Evolutionary conservation across 2,888 invertebrate species (phyloP).

Genomic region (Xestia c-nigrum): DNA sequence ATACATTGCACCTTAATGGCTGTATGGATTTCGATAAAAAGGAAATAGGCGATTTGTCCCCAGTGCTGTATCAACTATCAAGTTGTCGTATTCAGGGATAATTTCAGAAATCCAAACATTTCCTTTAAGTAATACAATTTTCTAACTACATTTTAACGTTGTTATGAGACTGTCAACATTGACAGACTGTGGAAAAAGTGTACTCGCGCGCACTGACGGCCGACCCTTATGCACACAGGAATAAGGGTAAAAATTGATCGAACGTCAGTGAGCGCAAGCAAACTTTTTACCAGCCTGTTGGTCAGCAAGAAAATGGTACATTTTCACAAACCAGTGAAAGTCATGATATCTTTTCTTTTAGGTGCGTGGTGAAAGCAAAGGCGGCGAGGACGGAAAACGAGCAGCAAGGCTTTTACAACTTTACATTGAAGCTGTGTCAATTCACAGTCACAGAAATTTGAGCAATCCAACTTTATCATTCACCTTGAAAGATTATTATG

Average conservation of each 20-base stretch:
- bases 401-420: slow-evolving; percentile 92
- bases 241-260: not conserved
- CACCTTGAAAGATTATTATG: slow-evolving; percentile 94
- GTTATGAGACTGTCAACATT: not conserved
- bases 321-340: not conserved
- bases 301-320: no score
- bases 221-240: not conserved
- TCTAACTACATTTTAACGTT: not conserved
- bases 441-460: slow-evolving; percentile 93
- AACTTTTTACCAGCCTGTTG: no score
- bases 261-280: not conserved
- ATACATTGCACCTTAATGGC: not conserved
- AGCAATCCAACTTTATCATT: slow-evolving; percentile 91
- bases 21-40: not conserved
- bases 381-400: slow-evolving; percentile 90
- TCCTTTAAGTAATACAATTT: not conserved
- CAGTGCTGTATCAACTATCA: not conserved
- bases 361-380: slow-evolving; percentile 91
- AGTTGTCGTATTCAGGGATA: not conserved
- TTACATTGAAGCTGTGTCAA: slow-evolving; percentile 95
- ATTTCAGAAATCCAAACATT: not conserved
- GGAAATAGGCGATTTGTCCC: not conserved
- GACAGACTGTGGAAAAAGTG: not conserved
- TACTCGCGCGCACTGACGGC: not conserved
- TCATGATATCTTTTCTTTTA: slow-evolving; percentile 64